These are phyloP conservation scores for Empis livida DNA, from an alignment of 2,888 invertebrate species.

Conservation along the genomic window DNA sequence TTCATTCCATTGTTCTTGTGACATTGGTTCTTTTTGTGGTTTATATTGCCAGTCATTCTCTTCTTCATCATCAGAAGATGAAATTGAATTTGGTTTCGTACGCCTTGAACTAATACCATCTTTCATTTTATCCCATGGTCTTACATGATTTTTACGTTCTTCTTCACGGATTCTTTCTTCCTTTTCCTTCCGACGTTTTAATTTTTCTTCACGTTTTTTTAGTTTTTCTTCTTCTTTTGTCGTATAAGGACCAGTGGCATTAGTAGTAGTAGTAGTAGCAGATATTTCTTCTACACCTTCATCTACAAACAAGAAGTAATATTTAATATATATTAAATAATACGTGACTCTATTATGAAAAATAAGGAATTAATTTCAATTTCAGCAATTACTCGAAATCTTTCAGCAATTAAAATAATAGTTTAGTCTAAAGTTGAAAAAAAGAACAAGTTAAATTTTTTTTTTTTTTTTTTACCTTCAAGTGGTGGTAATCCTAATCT, in stretches of 20 bases:
- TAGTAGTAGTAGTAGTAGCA: conserved; percentile 7
- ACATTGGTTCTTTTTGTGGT: conserved; percentile 29
- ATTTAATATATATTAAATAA: no score
- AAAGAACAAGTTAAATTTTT: neutral
- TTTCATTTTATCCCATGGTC: conserved; percentile 57
- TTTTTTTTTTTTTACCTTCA: conserved; percentile 31
- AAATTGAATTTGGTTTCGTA: neutral
- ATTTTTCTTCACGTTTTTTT: conserved; percentile 24
- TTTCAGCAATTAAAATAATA: no score
- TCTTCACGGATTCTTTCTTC: conserved; percentile 32
- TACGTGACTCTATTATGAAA: no score
- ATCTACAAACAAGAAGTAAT: conserved; percentile 7
- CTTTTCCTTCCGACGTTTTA: conserved; percentile 20
- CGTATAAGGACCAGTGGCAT: conserved; percentile 1
- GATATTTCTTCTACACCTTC: conserved; percentile 9
- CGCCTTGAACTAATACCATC: conserved; percentile 23
- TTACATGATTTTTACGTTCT: conserved; percentile 37
- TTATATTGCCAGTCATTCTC: conserved; percentile 27
- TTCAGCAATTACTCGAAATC: no score
- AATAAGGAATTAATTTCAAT: no score
- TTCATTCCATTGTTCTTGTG: conserved; percentile 35
- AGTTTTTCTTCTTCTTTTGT: conserved; percentile 21
- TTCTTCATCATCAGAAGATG: conserved; percentile 10
- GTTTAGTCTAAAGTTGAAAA: no score
- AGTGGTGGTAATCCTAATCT: conserved; percentile 60